Conservation (phyloP, 2,888 invertebrate genomes). For the Neoaliturus tenellus region DNA sequence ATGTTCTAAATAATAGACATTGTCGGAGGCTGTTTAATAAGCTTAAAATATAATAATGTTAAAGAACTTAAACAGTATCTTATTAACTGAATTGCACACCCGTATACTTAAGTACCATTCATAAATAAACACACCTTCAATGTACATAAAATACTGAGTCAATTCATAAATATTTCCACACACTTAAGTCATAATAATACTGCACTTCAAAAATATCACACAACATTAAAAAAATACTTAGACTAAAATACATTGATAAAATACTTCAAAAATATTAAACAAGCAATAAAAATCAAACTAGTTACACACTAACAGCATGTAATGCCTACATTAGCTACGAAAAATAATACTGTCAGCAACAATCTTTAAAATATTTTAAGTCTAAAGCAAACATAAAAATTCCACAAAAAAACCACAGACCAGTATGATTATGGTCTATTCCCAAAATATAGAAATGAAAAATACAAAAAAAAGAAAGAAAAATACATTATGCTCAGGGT, state of each 20-base stretch:
- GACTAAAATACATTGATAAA: slow-evolving; percentile 14
- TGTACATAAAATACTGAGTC: not conserved
- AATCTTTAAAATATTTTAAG: not conserved
- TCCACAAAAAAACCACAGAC: too few relatives aligned
- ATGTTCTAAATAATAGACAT: too few relatives aligned
- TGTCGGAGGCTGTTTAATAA: too few relatives aligned
- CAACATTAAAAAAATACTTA: slow-evolving; percentile 10
- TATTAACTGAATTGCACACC: not conserved
- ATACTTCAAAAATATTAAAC: slow-evolving; percentile 19
- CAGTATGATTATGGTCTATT: too few relatives aligned
- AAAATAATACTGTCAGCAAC: slow-evolving; percentile 4
- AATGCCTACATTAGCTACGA: not conserved
- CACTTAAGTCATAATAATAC: not conserved
- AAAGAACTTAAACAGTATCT: not conserved
- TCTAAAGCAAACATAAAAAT: too few relatives aligned
- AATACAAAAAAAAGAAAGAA: too few relatives aligned
- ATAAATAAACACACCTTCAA: not conserved
- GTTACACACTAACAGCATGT: not conserved
- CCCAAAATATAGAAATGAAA: too few relatives aligned
- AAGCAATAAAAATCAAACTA: not conserved
- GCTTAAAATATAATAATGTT: not conserved
- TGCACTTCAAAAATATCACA: slow-evolving; percentile 1
- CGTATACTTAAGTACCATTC: slow-evolving; percentile 7
- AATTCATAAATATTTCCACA: slow-evolving; percentile 31
- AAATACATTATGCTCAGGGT: too few relatives aligned